Percentiles rank a stretch among this genome's conserved stretches.
Evolutionary conservation across 1,140 invertebrate genomes (phyloP).

Genomic region (Littorina saxatilis): DNA sequence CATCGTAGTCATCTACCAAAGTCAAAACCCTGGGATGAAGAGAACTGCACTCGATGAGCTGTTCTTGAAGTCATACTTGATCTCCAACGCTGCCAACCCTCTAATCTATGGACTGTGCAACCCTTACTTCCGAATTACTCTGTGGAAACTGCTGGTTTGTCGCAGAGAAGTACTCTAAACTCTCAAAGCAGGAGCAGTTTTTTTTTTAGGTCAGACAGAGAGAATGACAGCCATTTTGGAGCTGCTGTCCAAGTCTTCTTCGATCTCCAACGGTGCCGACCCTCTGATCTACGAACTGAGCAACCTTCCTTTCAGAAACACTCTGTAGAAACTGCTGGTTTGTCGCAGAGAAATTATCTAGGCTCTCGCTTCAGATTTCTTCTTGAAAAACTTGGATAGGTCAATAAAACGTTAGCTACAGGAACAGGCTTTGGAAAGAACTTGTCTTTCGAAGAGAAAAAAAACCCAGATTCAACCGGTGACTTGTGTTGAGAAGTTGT

Average conservation of each 20-base stretch:
- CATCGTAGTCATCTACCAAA: constrained; percentile 1
- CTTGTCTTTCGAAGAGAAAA: no score
- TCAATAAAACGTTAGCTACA: no score
- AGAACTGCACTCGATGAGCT: constrained; percentile 38
- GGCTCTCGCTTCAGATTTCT: no score
- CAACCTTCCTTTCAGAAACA: constrained; percentile 45
- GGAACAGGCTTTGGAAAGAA: no score
- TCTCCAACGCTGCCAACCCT: constrained; percentile 55
- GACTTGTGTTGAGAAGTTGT: no score
- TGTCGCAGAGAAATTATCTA: constrained; percentile 22
- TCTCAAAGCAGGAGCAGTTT: no score
- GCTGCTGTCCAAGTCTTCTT: constrained; percentile 47
- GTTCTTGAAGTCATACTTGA: constrained; percentile 49
- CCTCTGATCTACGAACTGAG: constrained; percentile 56
- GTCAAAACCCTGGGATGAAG: no score
- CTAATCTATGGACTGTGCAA: constrained; percentile 57
- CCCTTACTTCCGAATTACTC: constrained; percentile 36
- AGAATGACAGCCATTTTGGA: no score
- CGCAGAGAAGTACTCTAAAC: constrained; percentile 14
- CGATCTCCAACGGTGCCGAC: constrained; percentile 53
- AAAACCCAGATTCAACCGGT: no score
- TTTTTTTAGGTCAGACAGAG: background rate
- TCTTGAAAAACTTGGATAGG: no score
- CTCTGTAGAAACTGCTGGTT: constrained; percentile 4
- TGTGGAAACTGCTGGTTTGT: constrained; percentile 18